Evolutionary conservation across 2,113 vertebrate genomes (phyloP).

Genomic region (Myanophis thanlyinensis): DNA sequence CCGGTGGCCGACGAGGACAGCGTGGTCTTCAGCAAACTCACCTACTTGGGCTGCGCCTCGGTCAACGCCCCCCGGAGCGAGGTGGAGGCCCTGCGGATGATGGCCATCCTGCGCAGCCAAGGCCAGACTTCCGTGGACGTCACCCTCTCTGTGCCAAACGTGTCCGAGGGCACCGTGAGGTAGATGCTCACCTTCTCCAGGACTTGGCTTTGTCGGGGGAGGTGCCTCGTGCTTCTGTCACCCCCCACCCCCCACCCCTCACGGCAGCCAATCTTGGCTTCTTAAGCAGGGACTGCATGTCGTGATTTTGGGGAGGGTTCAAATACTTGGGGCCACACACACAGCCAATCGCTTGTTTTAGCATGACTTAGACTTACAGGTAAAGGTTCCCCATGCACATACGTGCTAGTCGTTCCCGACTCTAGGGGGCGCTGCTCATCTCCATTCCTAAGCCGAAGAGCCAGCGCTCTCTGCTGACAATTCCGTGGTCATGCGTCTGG

Average conservation of each 20-base stretch:
- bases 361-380: too few relatives aligned
- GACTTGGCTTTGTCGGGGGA: background rate
- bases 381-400: too few relatives aligned
- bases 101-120: conserved; percentile 92
- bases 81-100: conserved; percentile 95
- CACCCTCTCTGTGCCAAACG: conserved; percentile 93
- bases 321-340: background rate
- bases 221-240: background rate
- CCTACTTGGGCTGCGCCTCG: conserved; percentile 94
- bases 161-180: conserved; percentile 97
- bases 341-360: too few relatives aligned
- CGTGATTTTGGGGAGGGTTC: background rate
- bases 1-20: conserved; percentile 93
- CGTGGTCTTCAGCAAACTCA: conserved; percentile 96
- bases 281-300: background rate
- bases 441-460: too few relatives aligned
- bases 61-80: conserved; percentile 97
- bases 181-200: conserved; percentile 39
- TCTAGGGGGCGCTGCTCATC: too few relatives aligned
- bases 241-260: too few relatives aligned
- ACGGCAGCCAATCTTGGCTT: background rate
- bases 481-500: too few relatives aligned
- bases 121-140: conserved; percentile 92
- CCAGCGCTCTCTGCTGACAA: too few relatives aligned
- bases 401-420: too few relatives aligned